phyloP scores from a whole-genome alignment of 1,140 invertebrate genomes.

The Bradynema listronoti region DNA sequence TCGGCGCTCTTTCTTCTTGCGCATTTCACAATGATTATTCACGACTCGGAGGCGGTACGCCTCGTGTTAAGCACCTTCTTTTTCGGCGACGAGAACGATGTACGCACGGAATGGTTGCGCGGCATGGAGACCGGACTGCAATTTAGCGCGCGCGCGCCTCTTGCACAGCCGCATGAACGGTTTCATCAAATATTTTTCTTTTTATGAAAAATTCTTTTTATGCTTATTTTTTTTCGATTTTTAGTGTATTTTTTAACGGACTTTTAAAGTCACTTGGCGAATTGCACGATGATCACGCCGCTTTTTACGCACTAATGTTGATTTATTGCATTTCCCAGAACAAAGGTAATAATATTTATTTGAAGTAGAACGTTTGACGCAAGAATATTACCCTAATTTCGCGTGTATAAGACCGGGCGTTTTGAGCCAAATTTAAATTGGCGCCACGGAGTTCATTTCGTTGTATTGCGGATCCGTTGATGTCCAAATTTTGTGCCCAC shows the following conservation, averaged over 20 bases:
- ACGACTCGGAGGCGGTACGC: slow-evolving; percentile 42
- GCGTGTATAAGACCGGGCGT: too few relatives aligned
- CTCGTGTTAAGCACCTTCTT: slow-evolving; percentile 43
- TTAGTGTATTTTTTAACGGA: slow-evolving; percentile 63
- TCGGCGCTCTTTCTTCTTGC: slow-evolving; percentile 48
- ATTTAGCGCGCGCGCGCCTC: slow-evolving; percentile 12
- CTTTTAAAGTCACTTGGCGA: slow-evolving; percentile 65
- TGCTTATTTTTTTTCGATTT: slow-evolving; percentile 52
- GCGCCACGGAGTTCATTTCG: too few relatives aligned
- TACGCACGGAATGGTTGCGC: slow-evolving; percentile 50
- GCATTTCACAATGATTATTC: slow-evolving; percentile 47
- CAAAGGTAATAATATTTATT: slow-evolving; percentile 66
- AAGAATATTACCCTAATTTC: too few relatives aligned
- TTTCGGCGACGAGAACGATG: slow-evolving; percentile 51
- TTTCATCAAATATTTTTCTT: slow-evolving; percentile 7
- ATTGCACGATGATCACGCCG: slow-evolving; percentile 83
- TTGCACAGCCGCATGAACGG: slow-evolving; percentile 22
- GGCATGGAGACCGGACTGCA: slow-evolving; percentile 31
- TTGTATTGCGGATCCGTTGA: too few relatives aligned
- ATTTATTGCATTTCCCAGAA: slow-evolving; percentile 88
- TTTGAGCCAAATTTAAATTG: too few relatives aligned
- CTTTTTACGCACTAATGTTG: slow-evolving; percentile 81
- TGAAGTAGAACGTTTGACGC: too few relatives aligned
- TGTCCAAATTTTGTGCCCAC: too few relatives aligned
- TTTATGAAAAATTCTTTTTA: slow-evolving; percentile 63